Evolutionary conservation across 2,888 invertebrate species (phyloP).

Genomic region (Pogonocherus hispidulus): DNA sequence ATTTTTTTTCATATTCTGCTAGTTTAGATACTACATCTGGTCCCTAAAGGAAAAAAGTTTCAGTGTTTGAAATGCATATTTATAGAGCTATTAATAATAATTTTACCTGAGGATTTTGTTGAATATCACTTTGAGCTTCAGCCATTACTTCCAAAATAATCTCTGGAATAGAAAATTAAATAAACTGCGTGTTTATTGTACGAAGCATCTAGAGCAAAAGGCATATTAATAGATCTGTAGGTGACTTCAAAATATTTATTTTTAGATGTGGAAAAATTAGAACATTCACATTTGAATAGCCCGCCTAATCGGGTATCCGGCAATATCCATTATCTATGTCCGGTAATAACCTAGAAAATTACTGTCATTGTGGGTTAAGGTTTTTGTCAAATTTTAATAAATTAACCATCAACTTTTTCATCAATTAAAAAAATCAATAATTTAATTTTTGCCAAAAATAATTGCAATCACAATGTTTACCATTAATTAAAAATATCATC

Average conservation of each 20-base stretch:
- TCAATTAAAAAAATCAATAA: background rate
- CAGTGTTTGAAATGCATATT: background rate
- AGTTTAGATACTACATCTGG: conserved; percentile 27
- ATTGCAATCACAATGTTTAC: background rate
- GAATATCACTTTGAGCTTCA: conserved; percentile 36
- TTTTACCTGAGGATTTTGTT: conserved; percentile 13
- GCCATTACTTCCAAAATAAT: conserved; percentile 40
- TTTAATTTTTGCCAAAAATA: background rate
- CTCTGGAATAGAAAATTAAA: conserved; percentile 29
- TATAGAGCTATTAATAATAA: conserved; percentile 12
- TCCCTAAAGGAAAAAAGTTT: conserved; percentile 3
- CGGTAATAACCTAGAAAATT: conserved; percentile 4
- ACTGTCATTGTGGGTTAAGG: background rate
- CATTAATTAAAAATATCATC: background rate
- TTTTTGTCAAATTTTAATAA: conserved; percentile 22
- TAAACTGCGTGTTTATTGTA: conserved; percentile 28
- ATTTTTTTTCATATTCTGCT: conserved; percentile 48
- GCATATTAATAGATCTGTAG: conserved; percentile 56
- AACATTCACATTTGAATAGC: conserved; percentile 48
- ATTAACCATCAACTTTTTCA: too few relatives aligned
- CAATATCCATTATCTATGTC: too few relatives aligned
- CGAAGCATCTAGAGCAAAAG: conserved; percentile 41
- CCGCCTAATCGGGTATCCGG: too few relatives aligned
- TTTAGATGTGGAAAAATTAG: conserved; percentile 50
- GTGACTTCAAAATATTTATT: conserved; percentile 54